phyloP scores from a whole-genome alignment of 2,113 vertebrate genomes.

The Myotis yumanensis region DNA sequence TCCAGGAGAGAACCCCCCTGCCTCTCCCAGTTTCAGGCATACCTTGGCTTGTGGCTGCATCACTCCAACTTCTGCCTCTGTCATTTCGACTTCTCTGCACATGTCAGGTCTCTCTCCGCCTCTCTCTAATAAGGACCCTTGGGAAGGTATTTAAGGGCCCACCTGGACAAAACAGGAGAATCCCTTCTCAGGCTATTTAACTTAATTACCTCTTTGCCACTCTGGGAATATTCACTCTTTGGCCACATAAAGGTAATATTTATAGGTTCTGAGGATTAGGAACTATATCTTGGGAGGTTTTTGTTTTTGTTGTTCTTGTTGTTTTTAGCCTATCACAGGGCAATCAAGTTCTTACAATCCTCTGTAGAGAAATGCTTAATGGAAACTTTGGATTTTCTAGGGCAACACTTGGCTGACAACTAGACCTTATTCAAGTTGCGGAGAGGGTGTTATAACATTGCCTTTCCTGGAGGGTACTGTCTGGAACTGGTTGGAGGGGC shows the following conservation, averaged over 20 bases:
- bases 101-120: not conserved
- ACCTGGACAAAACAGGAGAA: not conserved
- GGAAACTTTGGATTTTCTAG: not conserved
- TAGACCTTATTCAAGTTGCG: not conserved
- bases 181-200: not conserved
- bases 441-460: not conserved
- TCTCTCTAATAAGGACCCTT: not conserved
- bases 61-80: not conserved
- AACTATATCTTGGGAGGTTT: not conserved
- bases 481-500: not conserved
- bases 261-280: not conserved
- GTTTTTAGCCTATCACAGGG: not conserved
- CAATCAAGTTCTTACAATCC: not conserved
- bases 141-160: not conserved
- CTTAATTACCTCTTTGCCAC: not conserved
- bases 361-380: not conserved
- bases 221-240: not conserved
- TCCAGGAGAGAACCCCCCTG: not conserved
- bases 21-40: not conserved
- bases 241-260: not conserved
- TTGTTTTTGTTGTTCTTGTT: no score
- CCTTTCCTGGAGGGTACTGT: not conserved
- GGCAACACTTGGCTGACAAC: not conserved
- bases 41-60: not conserved
- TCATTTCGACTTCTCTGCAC: not conserved